Conservation (phyloP, 1,140 invertebrate genomes). For the Adoxophyes honmai region DNA sequence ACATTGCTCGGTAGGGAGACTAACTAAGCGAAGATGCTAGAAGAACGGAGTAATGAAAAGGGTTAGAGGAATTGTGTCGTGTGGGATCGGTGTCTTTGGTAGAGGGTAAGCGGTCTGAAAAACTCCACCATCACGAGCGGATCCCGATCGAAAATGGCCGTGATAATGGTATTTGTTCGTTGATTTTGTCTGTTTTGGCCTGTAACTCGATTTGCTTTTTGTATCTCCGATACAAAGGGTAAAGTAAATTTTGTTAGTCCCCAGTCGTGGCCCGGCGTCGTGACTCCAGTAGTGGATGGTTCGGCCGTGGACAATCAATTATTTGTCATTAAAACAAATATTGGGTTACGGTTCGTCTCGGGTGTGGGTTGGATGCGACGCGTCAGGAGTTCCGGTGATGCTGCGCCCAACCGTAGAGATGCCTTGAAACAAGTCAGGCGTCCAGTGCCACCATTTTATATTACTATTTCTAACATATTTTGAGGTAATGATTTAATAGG, state of each 20-base stretch:
- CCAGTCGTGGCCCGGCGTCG: conserved; percentile 25
- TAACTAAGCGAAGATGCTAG: background rate
- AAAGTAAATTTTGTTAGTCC: conserved; percentile 70
- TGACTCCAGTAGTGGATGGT: conserved; percentile 27
- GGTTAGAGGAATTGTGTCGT: background rate
- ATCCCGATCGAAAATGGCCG: conserved; percentile 65
- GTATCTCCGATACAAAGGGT: conserved; percentile 50
- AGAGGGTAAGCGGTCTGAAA: conserved; percentile 47
- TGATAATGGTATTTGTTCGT: conserved; percentile 72
- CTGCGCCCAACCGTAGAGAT: background rate
- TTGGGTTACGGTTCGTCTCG: conserved; percentile 56
- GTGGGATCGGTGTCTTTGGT: conserved; percentile 15
- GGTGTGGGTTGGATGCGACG: conserved; percentile 24
- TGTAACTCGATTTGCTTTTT: conserved; percentile 77
- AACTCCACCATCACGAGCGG: conserved; percentile 68
- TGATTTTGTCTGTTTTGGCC: conserved; percentile 70
- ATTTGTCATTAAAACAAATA: conserved; percentile 69
- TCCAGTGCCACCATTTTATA: too few relatives aligned
- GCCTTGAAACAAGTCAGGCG: too few relatives aligned
- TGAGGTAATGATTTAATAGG: too few relatives aligned
- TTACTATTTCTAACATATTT: too few relatives aligned
- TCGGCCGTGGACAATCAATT: conserved; percentile 60
- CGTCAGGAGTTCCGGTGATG: conserved; percentile 1
- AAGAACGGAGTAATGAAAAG: conserved; percentile 29
- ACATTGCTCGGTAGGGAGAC: conserved; percentile 22